A percentile compares a stretch with the other conserved stretches of the same genome.
Evolutionary conservation across 2,113 vertebrate genomes (phyloP).

Genomic region (Aix galericulata): DNA sequence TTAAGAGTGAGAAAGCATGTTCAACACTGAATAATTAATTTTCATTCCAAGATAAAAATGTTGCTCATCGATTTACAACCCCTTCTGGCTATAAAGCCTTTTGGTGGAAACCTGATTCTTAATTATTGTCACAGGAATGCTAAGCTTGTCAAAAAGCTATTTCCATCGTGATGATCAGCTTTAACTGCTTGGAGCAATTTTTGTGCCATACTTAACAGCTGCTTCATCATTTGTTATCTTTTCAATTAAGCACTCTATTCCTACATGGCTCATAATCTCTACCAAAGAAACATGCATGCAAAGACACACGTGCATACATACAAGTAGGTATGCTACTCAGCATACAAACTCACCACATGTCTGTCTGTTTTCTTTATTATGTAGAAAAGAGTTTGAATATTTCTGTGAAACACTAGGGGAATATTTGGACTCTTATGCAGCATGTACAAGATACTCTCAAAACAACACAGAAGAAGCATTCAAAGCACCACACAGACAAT

Average conservation of each 20-base stretch:
- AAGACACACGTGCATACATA: background rate
- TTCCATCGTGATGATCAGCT: constrained; percentile 76
- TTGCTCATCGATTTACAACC: constrained; percentile 83
- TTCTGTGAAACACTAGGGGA: background rate
- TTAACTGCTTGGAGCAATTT: constrained; percentile 71
- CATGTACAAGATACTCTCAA: background rate
- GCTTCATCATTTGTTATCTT: constrained; percentile 76
- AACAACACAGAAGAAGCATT: background rate
- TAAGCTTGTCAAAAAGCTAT: constrained; percentile 75
- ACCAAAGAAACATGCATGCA: background rate
- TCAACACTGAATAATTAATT: constrained; percentile 83
- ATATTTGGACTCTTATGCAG: background rate
- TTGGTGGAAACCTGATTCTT: constrained; percentile 82
- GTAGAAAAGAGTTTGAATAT: background rate
- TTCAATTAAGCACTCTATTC: constrained; percentile 58
- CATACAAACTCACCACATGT: background rate
- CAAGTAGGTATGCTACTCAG: background rate
- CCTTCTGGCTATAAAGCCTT: constrained; percentile 77
- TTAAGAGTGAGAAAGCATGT: constrained; percentile 74
- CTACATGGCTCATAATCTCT: background rate
- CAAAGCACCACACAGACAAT: background rate
- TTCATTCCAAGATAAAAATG: constrained; percentile 76
- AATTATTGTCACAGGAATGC: constrained; percentile 79
- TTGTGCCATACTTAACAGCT: constrained; percentile 77
- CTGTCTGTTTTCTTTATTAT: background rate